A percentile compares a stretch with the other conserved stretches of the same genome.
Conservation (phyloP, 2,888 invertebrate species). For the Nephrotoma flavescens region DNA sequence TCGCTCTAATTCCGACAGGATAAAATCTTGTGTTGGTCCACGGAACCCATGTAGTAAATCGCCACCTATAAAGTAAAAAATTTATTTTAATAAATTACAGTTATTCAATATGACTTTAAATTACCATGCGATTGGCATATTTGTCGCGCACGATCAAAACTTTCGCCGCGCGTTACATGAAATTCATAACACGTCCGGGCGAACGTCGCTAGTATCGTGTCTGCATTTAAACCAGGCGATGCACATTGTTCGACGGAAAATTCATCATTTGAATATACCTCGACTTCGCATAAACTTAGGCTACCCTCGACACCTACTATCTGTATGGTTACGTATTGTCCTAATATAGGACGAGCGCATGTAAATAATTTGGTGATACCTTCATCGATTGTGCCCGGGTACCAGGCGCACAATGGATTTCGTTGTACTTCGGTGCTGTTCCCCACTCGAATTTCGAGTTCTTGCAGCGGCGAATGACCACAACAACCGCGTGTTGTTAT, state of each 20-base stretch:
- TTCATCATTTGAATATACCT: slow-evolving; percentile 83
- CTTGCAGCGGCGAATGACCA: slow-evolving; percentile 79
- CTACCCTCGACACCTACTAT: slow-evolving; percentile 84
- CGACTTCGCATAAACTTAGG: slow-evolving; percentile 78
- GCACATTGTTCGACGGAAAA: slow-evolving; percentile 76
- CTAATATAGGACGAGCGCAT: slow-evolving; percentile 70
- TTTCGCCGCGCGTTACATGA: slow-evolving; percentile 64
- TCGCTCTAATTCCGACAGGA: slow-evolving; percentile 65
- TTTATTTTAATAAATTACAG: not conserved
- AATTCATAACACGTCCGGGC: slow-evolving; percentile 82
- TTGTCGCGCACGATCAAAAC: slow-evolving; percentile 63
- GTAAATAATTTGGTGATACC: slow-evolving; percentile 83
- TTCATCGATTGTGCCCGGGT: slow-evolving; percentile 83
- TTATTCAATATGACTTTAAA: not conserved
- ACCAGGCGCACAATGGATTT: slow-evolving; percentile 87
- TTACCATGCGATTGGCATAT: slow-evolving; percentile 62
- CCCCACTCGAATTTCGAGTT: slow-evolving; percentile 79
- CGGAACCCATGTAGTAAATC: slow-evolving; percentile 30
- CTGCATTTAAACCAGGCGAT: slow-evolving; percentile 56
- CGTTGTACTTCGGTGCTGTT: slow-evolving; percentile 80
- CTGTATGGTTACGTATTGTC: slow-evolving; percentile 79
- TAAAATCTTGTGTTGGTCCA: slow-evolving; percentile 30
- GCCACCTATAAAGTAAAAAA: slow-evolving; percentile 21
- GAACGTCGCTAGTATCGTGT: slow-evolving; percentile 68
- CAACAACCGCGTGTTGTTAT: slow-evolving; percentile 54